Evolutionary conservation across 2,113 vertebrate species (phyloP).

Genomic region (Caretta caretta): DNA sequence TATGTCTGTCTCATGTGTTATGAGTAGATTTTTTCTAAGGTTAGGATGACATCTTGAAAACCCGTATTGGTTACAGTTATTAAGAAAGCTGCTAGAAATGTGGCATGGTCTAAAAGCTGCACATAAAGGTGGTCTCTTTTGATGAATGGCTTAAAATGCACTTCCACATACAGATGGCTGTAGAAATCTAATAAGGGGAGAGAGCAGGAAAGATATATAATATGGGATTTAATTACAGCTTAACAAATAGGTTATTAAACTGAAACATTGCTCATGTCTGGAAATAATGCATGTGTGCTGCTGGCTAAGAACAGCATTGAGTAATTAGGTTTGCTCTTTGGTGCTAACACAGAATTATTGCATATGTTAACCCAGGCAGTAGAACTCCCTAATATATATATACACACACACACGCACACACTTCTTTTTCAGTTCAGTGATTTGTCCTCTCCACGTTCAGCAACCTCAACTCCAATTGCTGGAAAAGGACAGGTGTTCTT

Average conservation of each 20-base stretch:
- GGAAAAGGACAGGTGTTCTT: conserved; percentile 83
- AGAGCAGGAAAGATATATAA: neutral
- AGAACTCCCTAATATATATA: neutral
- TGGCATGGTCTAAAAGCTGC: neutral
- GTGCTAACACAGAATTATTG: neutral
- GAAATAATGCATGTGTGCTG: neutral
- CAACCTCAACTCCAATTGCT: conserved; percentile 83
- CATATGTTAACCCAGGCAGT: neutral
- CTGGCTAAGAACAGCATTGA: neutral
- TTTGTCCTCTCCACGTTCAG: conserved; percentile 78
- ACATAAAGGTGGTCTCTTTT: neutral
- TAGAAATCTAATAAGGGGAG: neutral
- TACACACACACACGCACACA: neutral
- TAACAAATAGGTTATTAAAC: conserved; percentile 3
- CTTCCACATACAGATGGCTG: neutral
- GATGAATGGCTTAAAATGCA: neutral
- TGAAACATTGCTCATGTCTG: neutral
- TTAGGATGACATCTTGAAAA: neutral
- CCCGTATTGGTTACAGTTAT: neutral
- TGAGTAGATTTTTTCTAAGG: neutral
- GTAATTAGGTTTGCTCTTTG: neutral
- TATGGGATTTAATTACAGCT: neutral
- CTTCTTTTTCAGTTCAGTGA: conserved; percentile 78
- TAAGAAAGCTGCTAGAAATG: conserved; percentile 13
- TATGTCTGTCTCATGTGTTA: neutral